These are phyloP conservation scores for Gymnopithys bicolor DNA, from an alignment of 2,797 vertebrate genomes.

Conservation along the genomic window DNA sequence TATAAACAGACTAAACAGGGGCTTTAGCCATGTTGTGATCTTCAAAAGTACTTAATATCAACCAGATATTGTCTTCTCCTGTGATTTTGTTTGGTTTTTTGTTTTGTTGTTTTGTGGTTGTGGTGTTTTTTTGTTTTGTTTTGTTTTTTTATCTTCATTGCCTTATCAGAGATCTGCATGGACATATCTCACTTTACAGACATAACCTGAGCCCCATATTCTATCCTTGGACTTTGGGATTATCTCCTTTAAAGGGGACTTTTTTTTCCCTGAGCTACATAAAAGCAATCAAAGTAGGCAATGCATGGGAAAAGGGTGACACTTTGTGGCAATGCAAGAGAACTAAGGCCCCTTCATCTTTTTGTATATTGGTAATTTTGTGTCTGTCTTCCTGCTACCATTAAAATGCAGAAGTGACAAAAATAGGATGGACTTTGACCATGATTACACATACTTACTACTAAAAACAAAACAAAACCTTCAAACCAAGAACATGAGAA, in stretches of 20 bases:
- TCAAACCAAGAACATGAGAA: not conserved
- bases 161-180: not conserved
- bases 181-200: not conserved
- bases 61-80: not conserved
- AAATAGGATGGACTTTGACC: not conserved
- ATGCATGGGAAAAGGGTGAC: slow-evolving; percentile 65
- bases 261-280: not conserved
- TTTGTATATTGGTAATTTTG: not conserved
- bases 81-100: not conserved
- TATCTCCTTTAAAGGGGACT: slow-evolving; percentile 12
- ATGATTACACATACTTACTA: not conserved
- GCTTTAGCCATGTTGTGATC: not conserved
- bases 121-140: not conserved
- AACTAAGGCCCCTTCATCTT: slow-evolving; percentile 16
- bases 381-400: not conserved
- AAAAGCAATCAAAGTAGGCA: slow-evolving; percentile 10
- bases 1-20: not conserved
- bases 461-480: not conserved
- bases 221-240: not conserved
- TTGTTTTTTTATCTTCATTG: not conserved
- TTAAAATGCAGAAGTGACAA: not conserved
- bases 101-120: too few relatives aligned
- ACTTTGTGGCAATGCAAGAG: slow-evolving; percentile 54
- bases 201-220: not conserved
- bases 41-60: not conserved